Conservation (phyloP, 2,888 invertebrate genomes). For the Conomelus anceps region DNA sequence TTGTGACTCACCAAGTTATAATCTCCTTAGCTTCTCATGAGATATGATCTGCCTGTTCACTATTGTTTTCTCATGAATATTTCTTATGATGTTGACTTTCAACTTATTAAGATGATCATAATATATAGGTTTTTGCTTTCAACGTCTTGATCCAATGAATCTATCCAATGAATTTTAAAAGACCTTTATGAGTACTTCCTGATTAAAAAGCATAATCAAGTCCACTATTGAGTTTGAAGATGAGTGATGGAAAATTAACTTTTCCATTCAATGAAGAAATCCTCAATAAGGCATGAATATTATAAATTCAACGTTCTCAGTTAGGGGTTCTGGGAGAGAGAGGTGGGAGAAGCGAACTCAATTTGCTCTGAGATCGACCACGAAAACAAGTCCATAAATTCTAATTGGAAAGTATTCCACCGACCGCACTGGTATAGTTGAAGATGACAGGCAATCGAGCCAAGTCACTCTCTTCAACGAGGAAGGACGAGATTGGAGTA, state of each 20-base stretch:
- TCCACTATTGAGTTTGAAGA: neutral
- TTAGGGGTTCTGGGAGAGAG: neutral
- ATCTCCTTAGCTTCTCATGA: too few relatives aligned
- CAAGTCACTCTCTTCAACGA: neutral
- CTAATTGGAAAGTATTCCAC: neutral
- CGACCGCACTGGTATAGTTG: neutral
- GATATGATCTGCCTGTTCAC: too few relatives aligned
- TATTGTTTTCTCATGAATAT: too few relatives aligned
- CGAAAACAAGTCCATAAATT: neutral
- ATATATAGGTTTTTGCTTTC: too few relatives aligned
- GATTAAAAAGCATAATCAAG: neutral
- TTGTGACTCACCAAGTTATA: too few relatives aligned
- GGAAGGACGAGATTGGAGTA: neutral
- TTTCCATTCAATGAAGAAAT: neutral
- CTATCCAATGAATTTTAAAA: too few relatives aligned
- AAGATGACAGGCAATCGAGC: neutral
- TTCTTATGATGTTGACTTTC: too few relatives aligned
- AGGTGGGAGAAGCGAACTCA: neutral
- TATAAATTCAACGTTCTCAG: neutral
- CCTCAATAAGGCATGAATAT: neutral
- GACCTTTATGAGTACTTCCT: neutral
- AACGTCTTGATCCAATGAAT: too few relatives aligned
- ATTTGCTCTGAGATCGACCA: neutral
- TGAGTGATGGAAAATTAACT: neutral
- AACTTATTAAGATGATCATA: too few relatives aligned